Evolutionary conservation across 2,888 invertebrate species (phyloP).

Genomic region (Mythimna albipuncta): DNA sequence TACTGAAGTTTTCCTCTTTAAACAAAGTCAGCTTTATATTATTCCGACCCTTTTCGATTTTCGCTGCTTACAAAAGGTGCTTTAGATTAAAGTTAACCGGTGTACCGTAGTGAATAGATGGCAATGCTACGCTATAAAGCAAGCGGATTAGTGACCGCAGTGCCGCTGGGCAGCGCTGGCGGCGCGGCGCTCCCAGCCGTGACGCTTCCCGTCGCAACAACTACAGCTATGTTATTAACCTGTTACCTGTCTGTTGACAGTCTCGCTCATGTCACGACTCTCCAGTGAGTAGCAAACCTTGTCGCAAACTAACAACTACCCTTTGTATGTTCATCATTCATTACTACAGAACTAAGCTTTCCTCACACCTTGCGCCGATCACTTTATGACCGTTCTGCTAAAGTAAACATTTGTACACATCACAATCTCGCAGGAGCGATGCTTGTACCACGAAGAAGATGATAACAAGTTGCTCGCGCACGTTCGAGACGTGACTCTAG

Average conservation of each 20-base stretch:
- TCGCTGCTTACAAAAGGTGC: not conserved
- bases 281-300: slow-evolving; percentile 6
- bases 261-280: slow-evolving; percentile 11
- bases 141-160: slow-evolving; percentile 34
- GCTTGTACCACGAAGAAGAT: slow-evolving; percentile 19
- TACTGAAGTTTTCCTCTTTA: slow-evolving; percentile 3
- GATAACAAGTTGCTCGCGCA: slow-evolving; percentile 30
- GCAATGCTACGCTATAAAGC: slow-evolving; percentile 19
- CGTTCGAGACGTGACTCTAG: slow-evolving; percentile 31
- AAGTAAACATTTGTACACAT: slow-evolving; percentile 44
- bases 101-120: not conserved
- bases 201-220: slow-evolving; percentile 4
- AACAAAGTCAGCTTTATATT: slow-evolving; percentile 9
- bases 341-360: slow-evolving; percentile 27
- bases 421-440: slow-evolving; percentile 30
- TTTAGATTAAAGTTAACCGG: slow-evolving; percentile 5
- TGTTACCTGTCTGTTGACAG: slow-evolving; percentile 31
- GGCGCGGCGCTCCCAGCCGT: slow-evolving; percentile 10
- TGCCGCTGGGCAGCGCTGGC: not conserved
- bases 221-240: slow-evolving; percentile 20
- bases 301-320: slow-evolving; percentile 5
- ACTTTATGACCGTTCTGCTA: slow-evolving; percentile 28
- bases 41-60: slow-evolving; percentile 10
- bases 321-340: slow-evolving; percentile 27
- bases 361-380: slow-evolving; percentile 5